Evolutionary conservation across 2,113 vertebrate genomes (phyloP), one percentile per base, ranked within the genome.

Genomic region (Chaetorhynchus papuensis): DNA sequence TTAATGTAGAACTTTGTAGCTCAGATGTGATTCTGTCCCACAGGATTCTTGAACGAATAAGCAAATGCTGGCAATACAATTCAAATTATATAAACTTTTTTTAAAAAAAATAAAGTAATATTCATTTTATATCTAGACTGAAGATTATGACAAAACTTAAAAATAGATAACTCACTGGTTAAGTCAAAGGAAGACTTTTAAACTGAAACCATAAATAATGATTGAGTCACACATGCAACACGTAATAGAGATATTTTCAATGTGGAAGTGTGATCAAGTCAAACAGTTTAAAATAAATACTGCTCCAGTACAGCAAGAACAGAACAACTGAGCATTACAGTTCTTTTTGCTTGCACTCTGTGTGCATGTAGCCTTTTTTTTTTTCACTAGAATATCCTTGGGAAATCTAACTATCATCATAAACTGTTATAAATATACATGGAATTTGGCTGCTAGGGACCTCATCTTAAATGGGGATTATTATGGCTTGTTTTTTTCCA

Each of bases 391-490:
- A 45, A 84, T 87, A 82, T 70, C 18, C 42, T 44, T 87, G 65
- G 64, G 31, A 91, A 84, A 81, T 84, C 41, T 71, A 76, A 27
- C 35, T 83, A 42, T 63, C 30, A 42, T 87, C 68, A 82, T 74
- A 82, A 90, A 42, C 6, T 90, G 14, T 91, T 85, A 72, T 76
- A 94, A 97, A 91, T 94, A 91, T 68, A 85, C 45, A 83, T 71
- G n/a, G 30, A 64, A 53, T 91, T 76, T 72, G 9, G 22, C 65
- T 94, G 39, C 65, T 75, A 66, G 8, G 33, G 77, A 71, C 41
- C 17, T 95, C 4, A 16, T 75, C 56, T 89, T 63, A 59, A 60
- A 24, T 53, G 13, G 21, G 12, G 13, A 64, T 66, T 87, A 41
- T 93, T 94, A 87, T 79, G 22, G 4, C 7, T 10, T 33, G 11